Percentiles rank a stretch among this genome's conserved stretches.
These are phyloP conservation scores for Siphonodentalium dalli DNA, from an alignment of 2,888 invertebrate species.

Conservation along the genomic window DNA sequence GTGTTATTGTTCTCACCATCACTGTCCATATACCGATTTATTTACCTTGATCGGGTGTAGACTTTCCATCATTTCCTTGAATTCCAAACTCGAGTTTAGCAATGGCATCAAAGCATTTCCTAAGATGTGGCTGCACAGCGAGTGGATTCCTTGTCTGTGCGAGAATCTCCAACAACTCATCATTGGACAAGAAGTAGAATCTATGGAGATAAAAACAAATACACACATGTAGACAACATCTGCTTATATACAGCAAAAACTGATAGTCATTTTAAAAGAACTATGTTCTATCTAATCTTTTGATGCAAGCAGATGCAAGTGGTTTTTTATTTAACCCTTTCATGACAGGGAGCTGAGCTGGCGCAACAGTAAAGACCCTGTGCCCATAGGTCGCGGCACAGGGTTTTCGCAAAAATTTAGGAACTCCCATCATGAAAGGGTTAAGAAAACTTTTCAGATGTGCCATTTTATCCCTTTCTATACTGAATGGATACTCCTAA, in stretches of 20 bases:
- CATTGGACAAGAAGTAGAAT: constrained; percentile 89
- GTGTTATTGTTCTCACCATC: background rate
- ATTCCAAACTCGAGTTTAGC: constrained; percentile 65
- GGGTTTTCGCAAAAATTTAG: too few species aligned
- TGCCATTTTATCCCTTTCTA: too few species aligned
- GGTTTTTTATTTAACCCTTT: too few species aligned
- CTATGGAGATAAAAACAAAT: constrained; percentile 59
- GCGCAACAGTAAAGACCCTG: too few species aligned
- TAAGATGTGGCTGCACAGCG: constrained; percentile 87
- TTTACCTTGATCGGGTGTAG: constrained; percentile 36
- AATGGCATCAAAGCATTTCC: constrained; percentile 79
- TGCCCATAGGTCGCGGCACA: too few species aligned
- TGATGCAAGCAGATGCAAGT: background rate
- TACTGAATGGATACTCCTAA: too few species aligned
- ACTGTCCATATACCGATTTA: background rate
- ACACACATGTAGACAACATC: background rate
- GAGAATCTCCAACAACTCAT: constrained; percentile 86
- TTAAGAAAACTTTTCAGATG: too few species aligned
- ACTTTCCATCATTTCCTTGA: constrained; percentile 44
- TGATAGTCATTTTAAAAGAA: too few species aligned
- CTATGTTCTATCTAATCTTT: background rate
- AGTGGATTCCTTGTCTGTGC: constrained; percentile 86
- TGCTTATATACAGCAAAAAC: too few species aligned
- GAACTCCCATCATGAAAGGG: too few species aligned
- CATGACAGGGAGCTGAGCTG: too few species aligned